Evolutionary conservation across 1,140 invertebrate species (phyloP).

Genomic region (Cydia pomonella): DNA sequence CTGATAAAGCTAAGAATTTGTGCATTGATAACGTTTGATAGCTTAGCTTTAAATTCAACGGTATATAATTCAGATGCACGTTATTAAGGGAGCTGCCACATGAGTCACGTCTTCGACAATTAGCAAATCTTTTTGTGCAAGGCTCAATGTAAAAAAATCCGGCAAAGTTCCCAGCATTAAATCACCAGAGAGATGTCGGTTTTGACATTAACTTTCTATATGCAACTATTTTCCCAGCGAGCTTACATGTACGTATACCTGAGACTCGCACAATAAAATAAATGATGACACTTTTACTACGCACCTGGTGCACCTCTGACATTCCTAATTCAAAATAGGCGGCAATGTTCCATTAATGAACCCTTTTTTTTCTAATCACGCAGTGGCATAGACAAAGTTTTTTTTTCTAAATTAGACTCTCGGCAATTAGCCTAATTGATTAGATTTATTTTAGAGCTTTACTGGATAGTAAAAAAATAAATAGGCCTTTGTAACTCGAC

Average conservation of each 20-base stretch:
- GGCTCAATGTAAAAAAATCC: too few relatives aligned
- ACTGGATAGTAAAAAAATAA: slow-evolving; percentile 13
- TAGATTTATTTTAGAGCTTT: slow-evolving; percentile 32
- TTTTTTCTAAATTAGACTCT: slow-evolving; percentile 36
- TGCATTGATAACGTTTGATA: too few relatives aligned
- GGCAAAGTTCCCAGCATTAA: neutral
- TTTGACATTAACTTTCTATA: neutral
- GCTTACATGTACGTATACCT: neutral
- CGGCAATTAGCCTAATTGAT: slow-evolving; percentile 36
- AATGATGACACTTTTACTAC: neutral
- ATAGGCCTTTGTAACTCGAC: slow-evolving; percentile 31
- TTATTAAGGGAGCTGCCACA: too few relatives aligned
- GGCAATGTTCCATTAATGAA: slow-evolving; percentile 51
- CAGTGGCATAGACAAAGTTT: slow-evolving; percentile 37
- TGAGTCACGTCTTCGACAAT: too few relatives aligned
- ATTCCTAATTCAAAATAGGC: slow-evolving; percentile 41
- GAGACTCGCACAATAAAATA: neutral
- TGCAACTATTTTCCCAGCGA: neutral
- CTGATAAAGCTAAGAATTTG: too few relatives aligned
- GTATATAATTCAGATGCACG: too few relatives aligned
- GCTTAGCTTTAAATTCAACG: too few relatives aligned
- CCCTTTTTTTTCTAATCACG: slow-evolving; percentile 37
- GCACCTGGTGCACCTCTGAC: slow-evolving; percentile 26
- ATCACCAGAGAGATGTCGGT: neutral
- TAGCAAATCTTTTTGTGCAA: too few relatives aligned